Base-by-base conservation (phyloP, 2,113 vertebrate genomes). In the Cervus canadensis region DNA sequence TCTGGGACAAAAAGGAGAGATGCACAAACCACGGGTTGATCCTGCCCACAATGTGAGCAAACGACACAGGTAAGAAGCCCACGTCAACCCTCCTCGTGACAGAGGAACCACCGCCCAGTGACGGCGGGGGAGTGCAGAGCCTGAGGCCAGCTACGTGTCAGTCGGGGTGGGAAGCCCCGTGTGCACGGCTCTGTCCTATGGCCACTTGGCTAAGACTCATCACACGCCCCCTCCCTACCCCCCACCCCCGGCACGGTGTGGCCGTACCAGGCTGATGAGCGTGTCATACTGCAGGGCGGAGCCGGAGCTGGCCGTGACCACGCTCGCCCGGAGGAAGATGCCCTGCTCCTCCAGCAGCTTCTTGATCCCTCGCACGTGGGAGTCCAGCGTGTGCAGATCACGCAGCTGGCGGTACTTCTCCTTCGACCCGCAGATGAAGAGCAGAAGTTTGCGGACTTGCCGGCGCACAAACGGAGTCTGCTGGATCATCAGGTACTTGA, bases 371-470 rank as follows among this genome's bases (percentile, higher is more conserved):
- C 99, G 98, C 64, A 99, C 99, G 0, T 99, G 99, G 3, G 99
- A 99, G 97, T 99, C 99, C 26, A 99, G 98, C 0, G 99, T 99
- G 99, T 99, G 99, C 79, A 99, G 98, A 98, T 99, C 99, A 14
- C 99, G 98, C 86, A 99, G 99, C 98, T 99, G 99, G 2, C 99
- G 99, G 98, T 99, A 99, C 54, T 99, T 99, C 97, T 99, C 99
- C 98, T 99, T 99, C 1, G 99, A 99, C 48, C 99, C 99, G 6
- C 99, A 99, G 99, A 99, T 99, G 94, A 99, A 99, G 6, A 99
- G 99, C 97, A 99, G 96, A 86, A 99, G 99, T 96, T 99, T 99
- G 91, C 99, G 99, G 23, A 99, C 99, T 98, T 99, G 99, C 11
- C 99, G 99, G 62, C 99, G 99, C 84, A 99, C 99, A 1, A 99